These are phyloP conservation scores for Gobio occitaniae DNA, from an alignment of 2,797 vertebrate genomes.

Conservation along the genomic window DNA sequence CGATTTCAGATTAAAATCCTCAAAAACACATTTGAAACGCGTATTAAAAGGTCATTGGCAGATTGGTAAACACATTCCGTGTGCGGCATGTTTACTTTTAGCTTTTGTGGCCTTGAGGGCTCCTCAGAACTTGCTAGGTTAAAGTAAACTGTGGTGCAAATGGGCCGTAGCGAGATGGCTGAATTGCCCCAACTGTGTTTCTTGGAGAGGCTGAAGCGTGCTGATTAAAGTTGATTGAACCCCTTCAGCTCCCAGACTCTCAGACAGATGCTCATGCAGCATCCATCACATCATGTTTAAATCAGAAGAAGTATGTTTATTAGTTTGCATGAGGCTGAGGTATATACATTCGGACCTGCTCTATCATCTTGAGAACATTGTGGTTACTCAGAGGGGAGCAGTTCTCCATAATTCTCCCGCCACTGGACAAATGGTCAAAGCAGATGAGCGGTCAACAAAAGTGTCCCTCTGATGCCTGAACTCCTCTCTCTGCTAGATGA, in stretches of 20 bases:
- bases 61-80: conserved; percentile 41
- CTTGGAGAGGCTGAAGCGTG: conserved; percentile 28
- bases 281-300: conserved; percentile 27
- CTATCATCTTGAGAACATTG: conserved; percentile 17
- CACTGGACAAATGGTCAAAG: conserved; percentile 64
- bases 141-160: conserved; percentile 58
- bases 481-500: conserved; percentile 62
- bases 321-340: conserved; percentile 14
- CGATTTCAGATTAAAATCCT: conserved; percentile 34
- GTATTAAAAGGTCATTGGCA: conserved; percentile 49
- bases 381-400: conserved; percentile 30
- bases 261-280: conserved; percentile 29
- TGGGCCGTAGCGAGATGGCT: conserved; percentile 49
- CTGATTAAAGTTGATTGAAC: conserved; percentile 60
- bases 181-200: conserved; percentile 45
- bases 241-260: conserved; percentile 41
- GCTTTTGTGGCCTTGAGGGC: conserved; percentile 48
- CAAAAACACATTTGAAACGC: conserved; percentile 34
- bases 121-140: conserved; percentile 47
- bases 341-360: conserved; percentile 32
- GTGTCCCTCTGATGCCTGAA: conserved; percentile 62
- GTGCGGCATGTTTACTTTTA: conserved; percentile 46
- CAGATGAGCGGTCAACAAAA: conserved; percentile 64
- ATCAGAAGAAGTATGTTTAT: conserved; percentile 38
- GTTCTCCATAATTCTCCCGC: conserved; percentile 16